A percentile compares a stretch with the other conserved stretches of the same genome.
Evolutionary conservation across 92 coral and sea anemone genomes (phyloP).

Genomic region (Scolanthus callimorphus): DNA sequence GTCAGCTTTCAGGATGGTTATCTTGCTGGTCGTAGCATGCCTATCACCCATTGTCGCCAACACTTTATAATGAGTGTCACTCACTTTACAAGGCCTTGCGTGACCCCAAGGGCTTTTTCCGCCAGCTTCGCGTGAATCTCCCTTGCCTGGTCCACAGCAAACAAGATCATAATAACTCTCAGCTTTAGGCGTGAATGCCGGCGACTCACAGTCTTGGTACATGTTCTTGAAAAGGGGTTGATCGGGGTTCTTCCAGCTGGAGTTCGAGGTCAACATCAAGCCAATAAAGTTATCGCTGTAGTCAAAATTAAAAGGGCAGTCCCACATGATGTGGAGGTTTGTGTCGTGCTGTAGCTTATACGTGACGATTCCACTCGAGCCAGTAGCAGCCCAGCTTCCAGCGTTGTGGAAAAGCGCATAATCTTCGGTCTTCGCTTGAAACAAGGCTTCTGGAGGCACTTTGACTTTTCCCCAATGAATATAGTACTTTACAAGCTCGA

Average conservation of each 20-base stretch:
- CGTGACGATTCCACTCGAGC: conserved; percentile 39
- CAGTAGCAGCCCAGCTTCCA: conserved; percentile 38
- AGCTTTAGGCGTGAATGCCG: conserved; percentile 11
- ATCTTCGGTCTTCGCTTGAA: conserved; percentile 21
- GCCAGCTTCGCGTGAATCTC: conserved; percentile 20
- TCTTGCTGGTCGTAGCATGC: too few species aligned
- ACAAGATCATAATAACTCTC: conserved; percentile 30
- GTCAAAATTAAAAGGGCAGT: too few species aligned
- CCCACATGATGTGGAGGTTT: too few species aligned
- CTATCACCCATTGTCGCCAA: too few species aligned
- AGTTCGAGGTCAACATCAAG: too few species aligned
- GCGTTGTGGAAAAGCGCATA: too few species aligned
- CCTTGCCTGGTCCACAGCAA: conserved; percentile 46
- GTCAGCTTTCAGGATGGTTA: too few species aligned
- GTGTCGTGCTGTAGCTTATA: conserved; percentile 27
- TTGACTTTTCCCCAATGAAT: conserved; percentile 36
- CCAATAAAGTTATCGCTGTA: too few species aligned
- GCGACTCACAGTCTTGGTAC: conserved; percentile 12
- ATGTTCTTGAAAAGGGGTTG: conserved; percentile 22
- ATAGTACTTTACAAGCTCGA: too few species aligned
- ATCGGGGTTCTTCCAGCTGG: too few species aligned
- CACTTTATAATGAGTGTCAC: too few species aligned
- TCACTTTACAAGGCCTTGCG: too few species aligned
- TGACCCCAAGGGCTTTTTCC: conserved; percentile 19
- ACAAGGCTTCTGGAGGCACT: conserved; percentile 23